These are phyloP conservation scores for Eubasilissa regina DNA, from an alignment of 1,140 invertebrate species.

Conservation along the genomic window DNA sequence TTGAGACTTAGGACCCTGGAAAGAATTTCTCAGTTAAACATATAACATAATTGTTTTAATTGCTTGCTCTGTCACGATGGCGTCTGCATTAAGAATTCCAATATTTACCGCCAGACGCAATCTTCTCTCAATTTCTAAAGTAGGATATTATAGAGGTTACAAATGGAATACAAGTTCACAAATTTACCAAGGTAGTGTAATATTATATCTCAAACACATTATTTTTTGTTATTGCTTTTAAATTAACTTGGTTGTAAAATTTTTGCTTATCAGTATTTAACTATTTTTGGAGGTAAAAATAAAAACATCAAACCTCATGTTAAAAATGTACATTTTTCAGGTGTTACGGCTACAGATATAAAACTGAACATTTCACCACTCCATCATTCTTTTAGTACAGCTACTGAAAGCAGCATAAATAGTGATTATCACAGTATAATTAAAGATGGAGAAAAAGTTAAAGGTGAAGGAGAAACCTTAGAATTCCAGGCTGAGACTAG, in stretches of 20 bases:
- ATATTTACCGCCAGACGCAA: slow-evolving; percentile 29
- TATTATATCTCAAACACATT: background rate
- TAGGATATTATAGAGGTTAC: slow-evolving; percentile 15
- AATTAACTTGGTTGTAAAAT: background rate
- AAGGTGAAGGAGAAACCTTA: slow-evolving; percentile 75
- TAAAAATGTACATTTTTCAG: slow-evolving; percentile 1
- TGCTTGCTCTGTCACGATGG: background rate
- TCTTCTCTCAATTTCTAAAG: slow-evolving; percentile 23
- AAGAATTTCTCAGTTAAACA: background rate
- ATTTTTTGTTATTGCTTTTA: background rate
- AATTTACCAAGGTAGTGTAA: slow-evolving; percentile 12
- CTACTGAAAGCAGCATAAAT: slow-evolving; percentile 39
- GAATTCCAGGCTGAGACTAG: slow-evolving; percentile 97
- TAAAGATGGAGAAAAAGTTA: slow-evolving; percentile 70
- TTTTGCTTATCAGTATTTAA: background rate
- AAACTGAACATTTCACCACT: slow-evolving; percentile 2
- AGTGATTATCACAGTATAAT: slow-evolving; percentile 55
- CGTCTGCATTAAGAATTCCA: slow-evolving; percentile 30
- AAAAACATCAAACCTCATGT: background rate
- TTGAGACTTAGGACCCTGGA: no score
- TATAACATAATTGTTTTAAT: background rate
- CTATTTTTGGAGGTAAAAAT: background rate
- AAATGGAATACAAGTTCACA: slow-evolving; percentile 18
- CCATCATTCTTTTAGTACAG: slow-evolving; percentile 31
- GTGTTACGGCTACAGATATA: slow-evolving; percentile 1